Evolutionary conservation across 2,797 vertebrate genomes (phyloP).

Genomic region (Eospalax fontanierii): DNA sequence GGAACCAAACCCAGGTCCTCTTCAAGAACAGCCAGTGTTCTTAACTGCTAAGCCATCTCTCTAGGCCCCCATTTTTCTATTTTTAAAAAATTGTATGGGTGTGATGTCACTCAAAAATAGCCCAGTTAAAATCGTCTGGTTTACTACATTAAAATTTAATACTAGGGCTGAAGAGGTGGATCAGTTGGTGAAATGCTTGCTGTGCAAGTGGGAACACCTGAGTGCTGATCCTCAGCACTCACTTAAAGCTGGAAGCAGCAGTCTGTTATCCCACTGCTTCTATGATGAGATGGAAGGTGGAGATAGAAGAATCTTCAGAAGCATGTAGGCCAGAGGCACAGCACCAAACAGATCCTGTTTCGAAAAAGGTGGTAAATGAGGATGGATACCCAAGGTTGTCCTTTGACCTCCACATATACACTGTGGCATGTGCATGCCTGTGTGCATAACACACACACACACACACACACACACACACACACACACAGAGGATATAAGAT

Average conservation of each 20-base stretch:
- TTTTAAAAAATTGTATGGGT: not conserved
- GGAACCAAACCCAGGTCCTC: no score
- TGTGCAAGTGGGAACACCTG: not conserved
- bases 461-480: not conserved
- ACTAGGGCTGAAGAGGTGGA: not conserved
- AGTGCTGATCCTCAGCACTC: not conserved
- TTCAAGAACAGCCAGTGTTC: no score
- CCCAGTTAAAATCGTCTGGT: not conserved
- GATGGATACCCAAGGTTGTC: not conserved
- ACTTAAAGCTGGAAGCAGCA: not conserved
- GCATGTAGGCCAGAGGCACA: not conserved
- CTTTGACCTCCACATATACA: not conserved
- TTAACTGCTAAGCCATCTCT: no score
- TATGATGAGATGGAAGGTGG: no score
- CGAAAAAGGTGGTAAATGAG: not conserved
- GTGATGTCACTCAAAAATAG: not conserved
- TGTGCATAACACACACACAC: not conserved
- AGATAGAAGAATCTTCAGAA: no score
- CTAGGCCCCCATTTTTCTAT: no score
- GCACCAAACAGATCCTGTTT: not conserved
- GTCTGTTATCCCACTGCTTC: not conserved
- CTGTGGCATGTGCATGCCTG: not conserved
- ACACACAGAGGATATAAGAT: not conserved
- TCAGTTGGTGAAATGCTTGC: not conserved
- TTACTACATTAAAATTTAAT: not conserved